A percentile compares a stretch with the other conserved stretches of the same genome.
These are phyloP conservation scores for Smittia sp. DNA, from an alignment of 2,888 invertebrate species.

Conservation along the genomic window DNA sequence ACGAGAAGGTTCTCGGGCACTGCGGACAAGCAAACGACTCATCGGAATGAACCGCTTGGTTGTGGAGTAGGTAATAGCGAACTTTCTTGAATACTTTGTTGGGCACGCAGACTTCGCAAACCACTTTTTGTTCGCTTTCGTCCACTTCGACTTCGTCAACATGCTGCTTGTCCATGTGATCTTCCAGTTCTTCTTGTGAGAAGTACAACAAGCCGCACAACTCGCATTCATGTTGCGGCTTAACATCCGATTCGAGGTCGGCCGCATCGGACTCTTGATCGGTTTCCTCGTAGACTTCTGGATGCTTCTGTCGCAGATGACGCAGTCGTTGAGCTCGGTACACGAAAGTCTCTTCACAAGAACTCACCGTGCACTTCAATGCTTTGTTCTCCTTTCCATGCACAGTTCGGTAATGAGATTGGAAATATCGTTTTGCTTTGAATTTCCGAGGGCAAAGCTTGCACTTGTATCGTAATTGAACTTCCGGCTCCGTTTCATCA, in stretches of 20 bases:
- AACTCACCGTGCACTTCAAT: not conserved
- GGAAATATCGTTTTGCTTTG: constrained; percentile 47
- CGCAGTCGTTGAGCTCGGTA: constrained; percentile 15
- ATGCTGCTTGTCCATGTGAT: constrained; percentile 42
- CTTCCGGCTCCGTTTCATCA: constrained; percentile 43
- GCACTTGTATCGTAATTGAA: constrained; percentile 43
- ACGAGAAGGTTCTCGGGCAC: not conserved
- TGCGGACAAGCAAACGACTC: not conserved
- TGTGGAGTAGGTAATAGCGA: not conserved
- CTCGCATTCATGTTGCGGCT: not conserved
- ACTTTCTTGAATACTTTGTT: constrained; percentile 12
- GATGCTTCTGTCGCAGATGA: constrained; percentile 8
- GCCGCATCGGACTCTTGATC: not conserved
- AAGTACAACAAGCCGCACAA: not conserved
- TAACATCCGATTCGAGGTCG: not conserved
- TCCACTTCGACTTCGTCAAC: constrained; percentile 39
- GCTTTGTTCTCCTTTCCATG: not conserved
- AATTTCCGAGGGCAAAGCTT: constrained; percentile 46
- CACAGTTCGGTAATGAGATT: constrained; percentile 44
- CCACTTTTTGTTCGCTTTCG: constrained; percentile 41
- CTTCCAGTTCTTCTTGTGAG: not conserved
- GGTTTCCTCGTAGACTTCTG: constrained; percentile 19
- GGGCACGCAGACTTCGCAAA: constrained; percentile 40
- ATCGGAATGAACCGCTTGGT: not conserved
- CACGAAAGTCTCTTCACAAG: not conserved